Conservation (phyloP, 2,113 vertebrate genomes). For the Sterna hirundo region DNA sequence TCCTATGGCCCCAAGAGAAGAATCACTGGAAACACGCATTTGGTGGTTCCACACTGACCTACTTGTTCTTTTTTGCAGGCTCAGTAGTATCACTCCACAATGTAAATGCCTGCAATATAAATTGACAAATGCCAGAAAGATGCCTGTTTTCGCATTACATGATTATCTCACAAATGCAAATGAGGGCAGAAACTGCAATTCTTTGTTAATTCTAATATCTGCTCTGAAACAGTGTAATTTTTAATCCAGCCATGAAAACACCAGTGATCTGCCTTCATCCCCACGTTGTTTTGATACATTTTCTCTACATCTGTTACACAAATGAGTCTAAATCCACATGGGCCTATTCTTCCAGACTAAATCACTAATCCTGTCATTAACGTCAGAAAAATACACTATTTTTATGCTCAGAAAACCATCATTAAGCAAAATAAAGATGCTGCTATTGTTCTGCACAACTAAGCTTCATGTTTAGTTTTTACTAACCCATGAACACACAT, state of each 20-base stretch:
- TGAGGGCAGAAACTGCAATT: background rate
- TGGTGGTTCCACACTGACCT: background rate
- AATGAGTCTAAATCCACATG: background rate
- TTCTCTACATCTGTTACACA: slow-evolving; percentile 25
- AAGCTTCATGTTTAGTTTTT: background rate
- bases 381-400: background rate
- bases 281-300: background rate
- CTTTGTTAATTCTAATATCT: background rate
- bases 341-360: background rate
- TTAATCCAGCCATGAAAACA: background rate
- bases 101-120: background rate
- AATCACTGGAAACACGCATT: background rate
- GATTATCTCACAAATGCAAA: background rate
- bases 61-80: background rate
- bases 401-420: background rate
- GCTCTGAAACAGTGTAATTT: background rate
- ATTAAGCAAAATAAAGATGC: background rate
- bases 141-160: background rate
- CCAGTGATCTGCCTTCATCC: background rate
- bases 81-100: background rate
- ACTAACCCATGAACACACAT: background rate
- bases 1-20: background rate
- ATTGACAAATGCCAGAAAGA: background rate
- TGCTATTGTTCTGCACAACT: background rate
- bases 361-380: slow-evolving; percentile 52